A percentile compares a stretch with the other conserved stretches of the same genome.
Evolutionary conservation across 2,113 vertebrate species (phyloP).

Genomic region (Cygnus buccinator): DNA sequence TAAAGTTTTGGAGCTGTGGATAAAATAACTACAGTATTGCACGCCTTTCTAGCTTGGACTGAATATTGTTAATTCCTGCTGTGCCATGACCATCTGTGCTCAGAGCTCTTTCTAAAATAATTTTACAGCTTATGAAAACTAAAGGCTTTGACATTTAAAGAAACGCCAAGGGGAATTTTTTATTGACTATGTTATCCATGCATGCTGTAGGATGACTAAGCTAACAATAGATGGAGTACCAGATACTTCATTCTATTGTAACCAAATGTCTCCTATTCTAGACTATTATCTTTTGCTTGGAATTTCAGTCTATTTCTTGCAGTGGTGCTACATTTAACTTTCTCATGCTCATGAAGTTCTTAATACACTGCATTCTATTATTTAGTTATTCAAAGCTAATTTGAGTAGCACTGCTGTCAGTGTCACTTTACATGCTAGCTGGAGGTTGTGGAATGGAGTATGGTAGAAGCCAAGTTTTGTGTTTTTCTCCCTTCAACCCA

Average conservation of each 20-base stretch:
- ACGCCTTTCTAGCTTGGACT: background rate
- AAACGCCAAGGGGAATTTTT: background rate
- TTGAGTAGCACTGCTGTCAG: background rate
- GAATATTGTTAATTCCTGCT: conserved; percentile 2
- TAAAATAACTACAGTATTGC: background rate
- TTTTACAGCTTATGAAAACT: background rate
- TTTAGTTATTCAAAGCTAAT: background rate
- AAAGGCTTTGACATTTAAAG: conserved; percentile 12
- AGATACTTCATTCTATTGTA: background rate
- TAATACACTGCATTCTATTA: background rate
- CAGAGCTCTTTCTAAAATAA: conserved; percentile 18
- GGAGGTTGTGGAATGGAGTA: background rate
- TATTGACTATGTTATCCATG: background rate
- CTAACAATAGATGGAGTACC: background rate
- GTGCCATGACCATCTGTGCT: background rate
- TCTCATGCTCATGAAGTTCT: background rate
- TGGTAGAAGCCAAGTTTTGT: background rate
- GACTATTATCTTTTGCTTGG: background rate
- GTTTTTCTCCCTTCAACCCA: background rate
- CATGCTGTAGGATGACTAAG: background rate
- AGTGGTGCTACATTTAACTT: conserved; percentile 2
- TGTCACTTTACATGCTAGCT: background rate
- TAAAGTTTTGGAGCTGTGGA: background rate
- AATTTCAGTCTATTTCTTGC: conserved; percentile 3
- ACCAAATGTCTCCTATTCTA: background rate